These are phyloP conservation scores for Mola mola DNA, from an alignment of 2,113 vertebrate species.

Conservation along the genomic window DNA sequence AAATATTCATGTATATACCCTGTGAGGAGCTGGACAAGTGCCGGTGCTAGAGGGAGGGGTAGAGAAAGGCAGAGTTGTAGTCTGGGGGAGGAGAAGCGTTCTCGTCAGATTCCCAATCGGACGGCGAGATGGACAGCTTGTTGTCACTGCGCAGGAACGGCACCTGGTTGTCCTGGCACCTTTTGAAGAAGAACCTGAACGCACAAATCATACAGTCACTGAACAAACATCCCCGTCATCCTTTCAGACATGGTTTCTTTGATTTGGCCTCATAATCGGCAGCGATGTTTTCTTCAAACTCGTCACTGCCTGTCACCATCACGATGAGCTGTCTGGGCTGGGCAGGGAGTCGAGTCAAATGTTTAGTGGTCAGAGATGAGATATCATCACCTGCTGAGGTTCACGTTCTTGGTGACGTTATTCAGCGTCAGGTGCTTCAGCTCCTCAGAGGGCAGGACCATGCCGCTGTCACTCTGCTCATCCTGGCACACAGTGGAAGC, in stretches of 20 bases:
- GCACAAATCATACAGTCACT: too few species aligned
- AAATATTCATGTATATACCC: background rate
- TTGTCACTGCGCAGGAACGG: conserved; percentile 42
- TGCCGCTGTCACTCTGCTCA: conserved; percentile 85
- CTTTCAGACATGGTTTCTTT: too few species aligned
- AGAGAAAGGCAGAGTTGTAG: conserved; percentile 80
- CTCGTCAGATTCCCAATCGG: conserved; percentile 54
- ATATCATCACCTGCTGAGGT: conserved; percentile 73
- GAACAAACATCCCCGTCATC: too few species aligned
- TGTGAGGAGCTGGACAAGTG: background rate
- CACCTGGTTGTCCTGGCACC: conserved; percentile 35
- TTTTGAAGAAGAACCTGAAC: conserved; percentile 70
- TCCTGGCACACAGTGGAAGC: conserved; percentile 76
- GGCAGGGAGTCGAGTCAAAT: background rate
- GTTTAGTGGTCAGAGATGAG: background rate
- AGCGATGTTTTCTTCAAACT: too few species aligned
- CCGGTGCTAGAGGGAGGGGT: conserved; percentile 73
- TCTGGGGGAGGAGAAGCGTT: conserved; percentile 68
- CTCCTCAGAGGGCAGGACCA: conserved; percentile 87
- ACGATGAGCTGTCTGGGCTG: background rate
- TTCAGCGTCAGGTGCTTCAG: conserved; percentile 84
- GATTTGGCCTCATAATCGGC: background rate
- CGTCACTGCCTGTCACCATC: background rate
- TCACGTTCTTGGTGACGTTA: conserved; percentile 68
- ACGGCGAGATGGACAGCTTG: conserved; percentile 37